A percentile compares a stretch with the other conserved stretches of the same genome.
These are phyloP conservation scores for Syngnathus rostellatus DNA, from an alignment of 2,797 vertebrate genomes.

Conservation along the genomic window DNA sequence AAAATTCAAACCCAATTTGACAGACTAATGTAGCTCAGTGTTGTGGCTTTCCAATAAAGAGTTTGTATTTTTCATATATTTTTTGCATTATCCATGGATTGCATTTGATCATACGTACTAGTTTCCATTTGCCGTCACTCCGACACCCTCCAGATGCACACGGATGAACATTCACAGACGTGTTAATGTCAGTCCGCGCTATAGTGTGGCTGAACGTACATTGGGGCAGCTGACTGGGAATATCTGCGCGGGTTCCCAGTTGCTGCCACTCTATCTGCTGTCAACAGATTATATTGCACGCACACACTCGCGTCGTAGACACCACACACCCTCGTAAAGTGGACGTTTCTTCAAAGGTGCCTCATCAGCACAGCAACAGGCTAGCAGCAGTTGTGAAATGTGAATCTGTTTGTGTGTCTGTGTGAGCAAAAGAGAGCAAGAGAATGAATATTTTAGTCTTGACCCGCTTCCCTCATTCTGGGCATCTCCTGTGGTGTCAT, in stretches of 20 bases:
- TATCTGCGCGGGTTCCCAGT: slow-evolving; percentile 30
- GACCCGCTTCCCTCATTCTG: slow-evolving; percentile 56
- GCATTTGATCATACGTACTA: background rate
- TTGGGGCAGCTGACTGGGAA: slow-evolving; percentile 25
- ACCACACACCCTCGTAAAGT: slow-evolving; percentile 11
- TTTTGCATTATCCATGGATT: background rate
- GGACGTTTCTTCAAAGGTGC: slow-evolving; percentile 17
- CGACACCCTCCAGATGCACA: background rate
- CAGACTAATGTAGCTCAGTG: background rate
- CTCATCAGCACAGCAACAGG: slow-evolving; percentile 33
- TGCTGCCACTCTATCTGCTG: slow-evolving; percentile 50
- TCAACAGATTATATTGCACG: slow-evolving; percentile 44
- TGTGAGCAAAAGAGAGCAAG: slow-evolving; percentile 15
- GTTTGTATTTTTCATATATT: background rate
- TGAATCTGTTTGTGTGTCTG: slow-evolving; percentile 1
- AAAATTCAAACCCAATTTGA: no score
- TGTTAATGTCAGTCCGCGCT: slow-evolving; percentile 1
- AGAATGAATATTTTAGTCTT: slow-evolving; percentile 63
- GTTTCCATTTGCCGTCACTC: background rate
- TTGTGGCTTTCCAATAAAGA: background rate
- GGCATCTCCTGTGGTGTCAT: slow-evolving; percentile 65
- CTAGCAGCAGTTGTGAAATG: slow-evolving; percentile 36
- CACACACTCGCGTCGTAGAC: slow-evolving; percentile 15
- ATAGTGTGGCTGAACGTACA: slow-evolving; percentile 21
- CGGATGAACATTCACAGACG: background rate